These are phyloP conservation scores for Xanthorhoe designata DNA, from an alignment of 2,888 invertebrate genomes.

Conservation along the genomic window DNA sequence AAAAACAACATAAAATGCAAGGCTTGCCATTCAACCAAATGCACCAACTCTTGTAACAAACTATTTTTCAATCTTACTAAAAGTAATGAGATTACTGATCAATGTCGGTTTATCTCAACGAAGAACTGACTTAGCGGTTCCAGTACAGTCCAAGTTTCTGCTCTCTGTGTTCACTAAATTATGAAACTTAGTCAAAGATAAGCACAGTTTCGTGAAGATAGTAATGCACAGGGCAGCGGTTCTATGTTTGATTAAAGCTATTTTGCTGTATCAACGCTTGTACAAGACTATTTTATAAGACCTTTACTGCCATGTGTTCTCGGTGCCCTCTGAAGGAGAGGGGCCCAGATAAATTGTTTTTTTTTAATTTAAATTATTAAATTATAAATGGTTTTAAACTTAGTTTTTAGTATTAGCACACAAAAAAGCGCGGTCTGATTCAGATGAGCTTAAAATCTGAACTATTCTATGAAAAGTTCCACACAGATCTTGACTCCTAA, in stretches of 20 bases:
- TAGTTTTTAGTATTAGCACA: too few species aligned
- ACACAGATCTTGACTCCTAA: too few species aligned
- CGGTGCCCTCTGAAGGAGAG: too few species aligned
- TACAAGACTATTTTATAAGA: background rate
- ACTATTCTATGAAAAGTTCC: too few species aligned
- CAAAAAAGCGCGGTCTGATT: too few species aligned
- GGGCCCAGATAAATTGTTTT: too few species aligned
- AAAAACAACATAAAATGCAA: too few species aligned
- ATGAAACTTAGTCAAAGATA: conserved; percentile 25
- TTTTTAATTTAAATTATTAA: too few species aligned
- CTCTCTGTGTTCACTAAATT: conserved; percentile 23
- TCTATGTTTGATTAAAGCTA: background rate
- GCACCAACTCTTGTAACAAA: background rate
- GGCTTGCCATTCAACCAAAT: background rate
- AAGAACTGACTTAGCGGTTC: conserved; percentile 15
- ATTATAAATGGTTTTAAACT: too few species aligned
- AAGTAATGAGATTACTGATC: conserved; percentile 44
- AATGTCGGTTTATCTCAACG: conserved; percentile 34
- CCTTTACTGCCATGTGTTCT: too few species aligned
- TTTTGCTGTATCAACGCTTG: conserved; percentile 5
- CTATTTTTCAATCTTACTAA: conserved; percentile 38
- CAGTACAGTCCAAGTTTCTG: conserved; percentile 24
- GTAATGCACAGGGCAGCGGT: conserved; percentile 8
- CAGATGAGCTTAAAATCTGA: too few species aligned
- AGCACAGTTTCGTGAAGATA: conserved; percentile 16